phyloP scores from a whole-genome alignment of 2,113 vertebrate genomes.

The Plotosus lineatus region DNA sequence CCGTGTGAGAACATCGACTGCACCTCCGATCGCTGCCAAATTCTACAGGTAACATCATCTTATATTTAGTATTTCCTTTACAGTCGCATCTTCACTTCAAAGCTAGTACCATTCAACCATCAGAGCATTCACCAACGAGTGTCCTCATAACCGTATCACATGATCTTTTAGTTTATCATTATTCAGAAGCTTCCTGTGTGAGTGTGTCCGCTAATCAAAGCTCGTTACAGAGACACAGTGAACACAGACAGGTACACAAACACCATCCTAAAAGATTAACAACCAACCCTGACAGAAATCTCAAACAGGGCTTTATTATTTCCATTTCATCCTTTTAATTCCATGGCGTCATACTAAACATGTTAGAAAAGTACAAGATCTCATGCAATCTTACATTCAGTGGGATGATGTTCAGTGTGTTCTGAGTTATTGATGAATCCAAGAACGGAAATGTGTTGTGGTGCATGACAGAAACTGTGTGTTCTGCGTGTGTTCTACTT shows the following conservation, averaged over 20 bases:
- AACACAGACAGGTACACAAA: not conserved
- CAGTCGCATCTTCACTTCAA: not conserved
- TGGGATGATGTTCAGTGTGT: not conserved
- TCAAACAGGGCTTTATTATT: too few relatives aligned
- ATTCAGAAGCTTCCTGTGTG: not conserved
- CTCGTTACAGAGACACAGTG: not conserved
- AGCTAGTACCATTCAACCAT: not conserved
- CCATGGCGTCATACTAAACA: not conserved
- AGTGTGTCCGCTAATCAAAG: not conserved
- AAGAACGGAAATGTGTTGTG: not conserved
- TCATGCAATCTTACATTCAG: not conserved
- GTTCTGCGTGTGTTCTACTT: too few relatives aligned
- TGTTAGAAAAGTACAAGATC: too few relatives aligned
- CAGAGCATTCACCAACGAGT: not conserved
- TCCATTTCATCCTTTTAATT: not conserved
- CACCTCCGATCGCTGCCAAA: constrained; percentile 93
- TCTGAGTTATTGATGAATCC: not conserved
- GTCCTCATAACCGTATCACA: not conserved
- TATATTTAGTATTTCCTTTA: not conserved
- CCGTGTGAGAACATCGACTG: constrained; percentile 98
- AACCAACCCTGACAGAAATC: too few relatives aligned
- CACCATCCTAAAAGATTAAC: not conserved
- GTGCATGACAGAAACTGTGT: not conserved
- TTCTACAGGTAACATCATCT: constrained; percentile 84
- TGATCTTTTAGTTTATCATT: not conserved